Conservation (phyloP, 2,113 vertebrate genomes). For the Machaerirhynchus nigripectus region DNA sequence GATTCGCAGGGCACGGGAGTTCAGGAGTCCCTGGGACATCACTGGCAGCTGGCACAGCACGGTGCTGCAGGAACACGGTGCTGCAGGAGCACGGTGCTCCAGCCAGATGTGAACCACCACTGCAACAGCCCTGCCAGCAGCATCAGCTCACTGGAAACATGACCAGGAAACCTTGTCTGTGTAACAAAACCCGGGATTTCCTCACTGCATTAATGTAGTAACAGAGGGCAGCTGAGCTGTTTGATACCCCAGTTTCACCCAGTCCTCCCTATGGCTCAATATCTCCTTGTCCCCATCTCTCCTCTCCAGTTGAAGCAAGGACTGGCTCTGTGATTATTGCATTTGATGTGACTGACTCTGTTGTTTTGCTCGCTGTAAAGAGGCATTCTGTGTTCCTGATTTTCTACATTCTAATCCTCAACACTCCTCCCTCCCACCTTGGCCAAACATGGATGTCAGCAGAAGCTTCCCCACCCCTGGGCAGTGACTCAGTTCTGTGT, state of each 20-base stretch:
- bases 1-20: background rate
- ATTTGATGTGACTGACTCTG: fast-evolving
- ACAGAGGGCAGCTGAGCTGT: background rate
- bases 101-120: background rate
- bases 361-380: background rate
- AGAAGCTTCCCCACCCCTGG: background rate
- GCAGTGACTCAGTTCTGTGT: background rate
- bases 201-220: background rate
- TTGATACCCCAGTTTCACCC: background rate
- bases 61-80: fast-evolving
- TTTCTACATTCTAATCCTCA: background rate
- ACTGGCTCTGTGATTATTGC: background rate
- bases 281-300: background rate
- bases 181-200: background rate
- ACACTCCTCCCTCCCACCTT: background rate
- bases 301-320: background rate
- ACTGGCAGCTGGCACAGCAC: background rate
- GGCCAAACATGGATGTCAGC: background rate
- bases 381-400: background rate
- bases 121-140: background rate
- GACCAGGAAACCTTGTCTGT: background rate
- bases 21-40: background rate
- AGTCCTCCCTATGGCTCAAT: fast-evolving
- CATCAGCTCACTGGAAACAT: background rate
- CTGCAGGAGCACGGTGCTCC: background rate